Conservation (phyloP, 2,888 invertebrate species). For the Sphaerophoria taeniata region DNA sequence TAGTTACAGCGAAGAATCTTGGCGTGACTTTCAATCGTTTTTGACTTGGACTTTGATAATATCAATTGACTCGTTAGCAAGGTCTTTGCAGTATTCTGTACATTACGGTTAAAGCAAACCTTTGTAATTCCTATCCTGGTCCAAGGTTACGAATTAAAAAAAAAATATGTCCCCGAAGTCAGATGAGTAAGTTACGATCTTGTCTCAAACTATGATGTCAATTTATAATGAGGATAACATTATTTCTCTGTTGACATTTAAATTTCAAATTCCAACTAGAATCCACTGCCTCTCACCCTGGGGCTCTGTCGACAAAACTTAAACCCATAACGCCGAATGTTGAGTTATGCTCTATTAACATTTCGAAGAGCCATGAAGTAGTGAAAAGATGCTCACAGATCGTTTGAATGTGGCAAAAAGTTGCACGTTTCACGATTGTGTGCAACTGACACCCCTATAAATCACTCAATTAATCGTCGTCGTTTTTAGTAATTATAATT, state of each 20-base stretch:
- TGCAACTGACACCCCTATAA: slow-evolving; percentile 73
- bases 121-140: too few species aligned
- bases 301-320: background rate
- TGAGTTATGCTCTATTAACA: slow-evolving; percentile 65
- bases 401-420: slow-evolving; percentile 54
- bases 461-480: slow-evolving; percentile 76
- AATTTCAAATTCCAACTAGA: slow-evolving; percentile 61
- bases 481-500: slow-evolving; percentile 75
- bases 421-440: slow-evolving; percentile 72
- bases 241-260: slow-evolving; percentile 53
- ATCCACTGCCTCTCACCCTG: slow-evolving; percentile 2
- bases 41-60: too few species aligned
- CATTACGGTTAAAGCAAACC: too few species aligned
- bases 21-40: too few species aligned
- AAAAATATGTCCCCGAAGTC: too few species aligned
- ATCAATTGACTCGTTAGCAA: too few species aligned
- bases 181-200: slow-evolving; percentile 1
- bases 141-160: too few species aligned
- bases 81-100: too few species aligned
- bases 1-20: too few species aligned
- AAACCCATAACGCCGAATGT: slow-evolving; percentile 23
- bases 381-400: slow-evolving; percentile 64
- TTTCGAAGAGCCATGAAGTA: slow-evolving; percentile 64
- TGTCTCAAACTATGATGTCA: slow-evolving; percentile 8
- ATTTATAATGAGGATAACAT: slow-evolving; percentile 22